Evolutionary conservation across 2,797 vertebrate species (phyloP), one percentile per base, ranked within the genome.

Genomic region (Diplodus puntazzo): DNA sequence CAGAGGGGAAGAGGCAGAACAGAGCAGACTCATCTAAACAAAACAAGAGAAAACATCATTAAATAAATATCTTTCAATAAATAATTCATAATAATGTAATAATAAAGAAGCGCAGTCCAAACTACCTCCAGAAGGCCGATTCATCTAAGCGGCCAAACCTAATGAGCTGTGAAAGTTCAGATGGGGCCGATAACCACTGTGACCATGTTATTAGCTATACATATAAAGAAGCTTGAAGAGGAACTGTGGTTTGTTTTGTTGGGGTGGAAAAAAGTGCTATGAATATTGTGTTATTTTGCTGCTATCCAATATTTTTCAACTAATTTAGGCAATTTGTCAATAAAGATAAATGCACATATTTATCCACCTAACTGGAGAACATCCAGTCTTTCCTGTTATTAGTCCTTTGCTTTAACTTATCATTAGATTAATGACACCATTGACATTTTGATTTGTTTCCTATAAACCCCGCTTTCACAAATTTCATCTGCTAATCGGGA

Each of bases 91-190:
- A 65, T 25, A 49, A 13, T 53, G 21, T 30, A 23, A 59, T 57
- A 34, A 57, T 11, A 73, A 52, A 48, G 27, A 27, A 58, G 27
- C 50, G 23, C 27, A 63, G 34, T 11, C 5, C 27, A 64, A 69
- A 63, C 17, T 65, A 45, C 16, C 25, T 55, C 2, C 11, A 39
- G 14, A 57, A 43, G 14, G 53, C 10, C 2, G 0, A 18, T 54
- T n/a, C 5, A 43, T 66, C 62, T 12, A 25, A 79, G 25, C 58
- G 63, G 58, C 30, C 13, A 23, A 17, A 48, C 27, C 48, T 61
- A 18, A 53, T 58, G 45, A 7, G 42, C 23, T 67, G 21, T 65
- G 27, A 54, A 48, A 63, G n/a, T 54, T 70, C n/a, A 20, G 17
- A 69, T 49, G 25, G 12, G 25, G 21, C 45, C 54, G 10, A 39